phyloP scores from a whole-genome alignment of 30 jellyfish, hydroid and myxozoan genomes.

The Rhopilema esculentum region DNA sequence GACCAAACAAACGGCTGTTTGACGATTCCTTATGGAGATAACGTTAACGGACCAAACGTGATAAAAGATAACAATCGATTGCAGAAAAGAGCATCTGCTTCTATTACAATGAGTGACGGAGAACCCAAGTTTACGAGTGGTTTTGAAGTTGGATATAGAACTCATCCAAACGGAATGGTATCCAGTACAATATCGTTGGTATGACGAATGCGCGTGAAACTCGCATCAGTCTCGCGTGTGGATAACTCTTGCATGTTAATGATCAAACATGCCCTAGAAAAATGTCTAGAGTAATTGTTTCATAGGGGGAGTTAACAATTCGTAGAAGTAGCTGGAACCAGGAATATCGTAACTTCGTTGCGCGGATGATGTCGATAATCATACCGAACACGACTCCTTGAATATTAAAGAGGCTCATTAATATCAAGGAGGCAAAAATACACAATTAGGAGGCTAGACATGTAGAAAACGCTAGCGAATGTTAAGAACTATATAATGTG shows the following conservation, averaged over 20 bases:
- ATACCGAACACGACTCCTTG: too few relatives aligned
- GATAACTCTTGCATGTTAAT: too few relatives aligned
- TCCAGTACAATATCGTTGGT: slow-evolving; percentile 16
- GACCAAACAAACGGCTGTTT: background rate
- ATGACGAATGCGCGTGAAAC: background rate
- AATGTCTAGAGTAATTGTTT: too few relatives aligned
- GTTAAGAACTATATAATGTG: too few relatives aligned
- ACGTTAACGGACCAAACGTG: background rate
- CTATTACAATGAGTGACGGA: background rate
- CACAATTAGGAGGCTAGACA: too few relatives aligned
- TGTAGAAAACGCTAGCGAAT: too few relatives aligned
- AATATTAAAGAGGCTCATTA: too few relatives aligned
- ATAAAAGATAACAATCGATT: background rate
- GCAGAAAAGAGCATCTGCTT: background rate
- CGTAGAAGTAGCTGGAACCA: too few relatives aligned
- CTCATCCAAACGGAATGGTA: slow-evolving; percentile 2
- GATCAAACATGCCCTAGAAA: too few relatives aligned
- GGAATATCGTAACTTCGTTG: too few relatives aligned
- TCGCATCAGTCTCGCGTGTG: background rate
- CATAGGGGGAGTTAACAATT: background rate
- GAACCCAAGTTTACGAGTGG: background rate
- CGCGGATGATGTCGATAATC: too few relatives aligned
- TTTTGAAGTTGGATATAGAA: background rate
- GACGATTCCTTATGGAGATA: slow-evolving; percentile 1
- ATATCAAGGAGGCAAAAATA: too few relatives aligned